Evolutionary conservation across 2,888 invertebrate species (phyloP).

Genomic region (Harpalus rufipes): DNA sequence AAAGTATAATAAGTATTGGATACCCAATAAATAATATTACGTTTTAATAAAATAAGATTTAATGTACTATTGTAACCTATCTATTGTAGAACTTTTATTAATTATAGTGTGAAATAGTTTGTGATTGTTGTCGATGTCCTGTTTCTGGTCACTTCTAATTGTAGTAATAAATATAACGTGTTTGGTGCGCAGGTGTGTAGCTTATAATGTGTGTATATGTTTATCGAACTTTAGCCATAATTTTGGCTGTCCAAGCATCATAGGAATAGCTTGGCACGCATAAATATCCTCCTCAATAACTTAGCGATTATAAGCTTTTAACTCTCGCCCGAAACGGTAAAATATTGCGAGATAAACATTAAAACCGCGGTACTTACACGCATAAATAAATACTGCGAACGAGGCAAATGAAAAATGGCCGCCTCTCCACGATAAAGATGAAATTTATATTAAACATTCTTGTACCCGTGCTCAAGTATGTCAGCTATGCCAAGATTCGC

Average conservation of each 20-base stretch:
- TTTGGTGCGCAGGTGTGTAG: neutral
- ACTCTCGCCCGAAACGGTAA: slow-evolving; percentile 35
- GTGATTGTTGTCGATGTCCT: neutral
- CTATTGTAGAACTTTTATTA: too few relatives aligned
- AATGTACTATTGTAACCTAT: too few relatives aligned
- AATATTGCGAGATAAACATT: slow-evolving; percentile 50
- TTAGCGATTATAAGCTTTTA: slow-evolving; percentile 44
- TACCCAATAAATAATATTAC: too few relatives aligned
- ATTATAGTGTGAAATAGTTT: neutral
- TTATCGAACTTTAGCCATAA: slow-evolving; percentile 6
- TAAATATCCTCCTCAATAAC: slow-evolving; percentile 24
- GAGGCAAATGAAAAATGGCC: slow-evolving; percentile 47
- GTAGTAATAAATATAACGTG: neutral
- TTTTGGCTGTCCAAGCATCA: neutral
- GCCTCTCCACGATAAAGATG: slow-evolving; percentile 58
- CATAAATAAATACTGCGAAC: slow-evolving; percentile 48
- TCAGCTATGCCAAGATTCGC: slow-evolving; percentile 53
- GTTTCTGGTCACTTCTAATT: neutral
- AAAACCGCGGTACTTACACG: slow-evolving; percentile 47
- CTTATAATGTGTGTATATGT: neutral
- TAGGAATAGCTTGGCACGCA: neutral
- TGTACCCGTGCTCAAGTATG: slow-evolving; percentile 57
- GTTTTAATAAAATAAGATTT: too few relatives aligned
- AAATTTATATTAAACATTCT: slow-evolving; percentile 64
- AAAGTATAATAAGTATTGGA: too few relatives aligned